phyloP scores from a whole-genome alignment of 2,113 vertebrate genomes.

The Ploceus nigricollis region DNA sequence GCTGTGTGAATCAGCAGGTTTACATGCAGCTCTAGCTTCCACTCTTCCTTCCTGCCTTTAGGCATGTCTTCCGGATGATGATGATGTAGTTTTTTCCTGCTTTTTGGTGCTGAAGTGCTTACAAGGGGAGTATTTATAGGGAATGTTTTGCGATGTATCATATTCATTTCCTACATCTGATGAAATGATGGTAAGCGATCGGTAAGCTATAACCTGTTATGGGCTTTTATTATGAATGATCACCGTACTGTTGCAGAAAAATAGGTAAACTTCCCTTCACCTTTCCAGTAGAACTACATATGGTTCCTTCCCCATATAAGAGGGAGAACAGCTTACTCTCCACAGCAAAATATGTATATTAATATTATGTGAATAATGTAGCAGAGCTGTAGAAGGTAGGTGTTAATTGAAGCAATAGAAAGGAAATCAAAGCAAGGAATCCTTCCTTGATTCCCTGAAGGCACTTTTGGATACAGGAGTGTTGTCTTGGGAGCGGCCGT shows the following conservation, averaged over 20 bases:
- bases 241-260: background rate
- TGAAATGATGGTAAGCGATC: background rate
- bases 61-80: background rate
- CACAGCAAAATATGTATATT: background rate
- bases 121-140: background rate
- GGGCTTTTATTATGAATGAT: background rate
- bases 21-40: background rate
- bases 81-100: background rate
- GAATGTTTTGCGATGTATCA: background rate
- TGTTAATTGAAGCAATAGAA: background rate
- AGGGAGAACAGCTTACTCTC: background rate
- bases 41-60: slow-evolving; percentile 11
- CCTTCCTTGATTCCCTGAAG: background rate
- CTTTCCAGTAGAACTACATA: background rate
- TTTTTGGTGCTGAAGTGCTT: background rate
- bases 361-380: background rate
- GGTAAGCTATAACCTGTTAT: background rate
- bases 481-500: background rate
- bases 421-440: background rate
- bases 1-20: background rate
- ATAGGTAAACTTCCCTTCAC: background rate
- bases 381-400: background rate
- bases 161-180: background rate
- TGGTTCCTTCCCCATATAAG: background rate
- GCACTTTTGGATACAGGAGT: background rate